These are phyloP conservation scores for Gerris lacustris DNA, from an alignment of 2,888 invertebrate genomes.

Conservation along the genomic window DNA sequence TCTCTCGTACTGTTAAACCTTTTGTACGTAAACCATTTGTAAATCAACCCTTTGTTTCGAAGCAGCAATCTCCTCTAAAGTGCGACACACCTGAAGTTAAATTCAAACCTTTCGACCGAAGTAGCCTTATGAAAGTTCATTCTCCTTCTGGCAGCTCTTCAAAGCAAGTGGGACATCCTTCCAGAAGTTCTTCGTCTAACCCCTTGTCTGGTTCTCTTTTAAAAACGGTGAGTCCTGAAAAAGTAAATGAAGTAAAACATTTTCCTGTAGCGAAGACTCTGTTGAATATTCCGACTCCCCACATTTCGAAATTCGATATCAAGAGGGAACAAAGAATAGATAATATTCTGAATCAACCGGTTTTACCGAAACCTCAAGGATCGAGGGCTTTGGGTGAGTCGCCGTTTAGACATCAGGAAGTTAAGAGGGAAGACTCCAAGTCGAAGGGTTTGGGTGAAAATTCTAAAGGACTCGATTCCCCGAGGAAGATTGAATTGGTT, in stretches of 20 bases:
- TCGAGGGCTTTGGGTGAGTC: not conserved
- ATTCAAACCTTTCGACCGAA: not conserved
- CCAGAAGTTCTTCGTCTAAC: not conserved
- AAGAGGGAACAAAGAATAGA: not conserved
- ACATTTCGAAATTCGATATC: not conserved
- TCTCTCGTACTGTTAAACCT: conserved; percentile 25
- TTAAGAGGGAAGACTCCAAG: not conserved
- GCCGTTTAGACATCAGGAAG: not conserved
- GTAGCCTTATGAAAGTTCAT: not conserved
- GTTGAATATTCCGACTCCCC: not conserved
- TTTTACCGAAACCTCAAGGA: not conserved
- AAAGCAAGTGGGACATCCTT: not conserved
- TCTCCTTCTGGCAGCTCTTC: not conserved
- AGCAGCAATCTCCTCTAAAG: not conserved
- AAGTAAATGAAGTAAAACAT: not conserved
- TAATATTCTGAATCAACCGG: not conserved
- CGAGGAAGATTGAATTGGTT: not conserved
- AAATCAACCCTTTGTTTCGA: conserved; percentile 13
- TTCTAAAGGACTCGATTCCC: not conserved
- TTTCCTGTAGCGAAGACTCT: not conserved
- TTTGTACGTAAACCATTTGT: conserved; percentile 24
- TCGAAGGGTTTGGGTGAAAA: not conserved
- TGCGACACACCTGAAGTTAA: conserved; percentile 10
- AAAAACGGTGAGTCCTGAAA: not conserved
- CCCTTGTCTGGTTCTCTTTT: not conserved